A percentile compares a stretch with the other conserved stretches of the same genome.
Evolutionary conservation across 2,113 vertebrate genomes (phyloP).

Genomic region (Lamprologus speciosus): DNA sequence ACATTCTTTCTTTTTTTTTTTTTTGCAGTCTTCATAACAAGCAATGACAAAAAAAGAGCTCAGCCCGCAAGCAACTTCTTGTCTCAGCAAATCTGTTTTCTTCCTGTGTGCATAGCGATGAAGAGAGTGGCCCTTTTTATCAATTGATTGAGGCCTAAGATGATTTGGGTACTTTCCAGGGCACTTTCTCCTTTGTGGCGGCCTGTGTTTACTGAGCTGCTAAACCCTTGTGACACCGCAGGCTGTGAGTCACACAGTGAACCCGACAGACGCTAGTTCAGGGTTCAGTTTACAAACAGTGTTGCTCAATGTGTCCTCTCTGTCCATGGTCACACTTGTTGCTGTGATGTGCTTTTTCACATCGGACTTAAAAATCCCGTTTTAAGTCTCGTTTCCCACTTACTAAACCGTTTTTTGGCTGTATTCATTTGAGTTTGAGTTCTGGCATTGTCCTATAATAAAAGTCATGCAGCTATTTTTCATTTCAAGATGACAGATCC

Average conservation of each 20-base stretch:
- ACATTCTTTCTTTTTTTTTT: neutral
- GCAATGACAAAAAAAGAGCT: neutral
- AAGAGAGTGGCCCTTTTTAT: neutral
- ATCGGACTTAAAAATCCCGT: neutral
- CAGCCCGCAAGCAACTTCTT: neutral
- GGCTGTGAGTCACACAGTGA: constrained; percentile 41
- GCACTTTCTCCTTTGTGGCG: constrained; percentile 49
- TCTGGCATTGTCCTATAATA: neutral
- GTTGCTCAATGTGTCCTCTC: constrained; percentile 45
- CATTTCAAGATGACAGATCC: neutral
- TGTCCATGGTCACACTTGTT: neutral
- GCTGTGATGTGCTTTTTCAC: neutral
- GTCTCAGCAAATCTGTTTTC: neutral
- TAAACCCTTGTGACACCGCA: constrained; percentile 27
- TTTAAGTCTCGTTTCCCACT: neutral
- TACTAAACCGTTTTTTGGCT: neutral
- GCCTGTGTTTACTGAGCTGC: constrained; percentile 34
- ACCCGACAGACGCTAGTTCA: constrained; percentile 25
- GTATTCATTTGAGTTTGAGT: neutral
- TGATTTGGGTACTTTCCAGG: constrained; percentile 64
- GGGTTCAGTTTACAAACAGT: constrained; percentile 51
- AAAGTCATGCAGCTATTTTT: neutral
- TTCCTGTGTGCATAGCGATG: neutral
- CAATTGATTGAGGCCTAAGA: neutral
- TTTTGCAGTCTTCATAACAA: neutral